Evolutionary conservation across 2,797 vertebrate genomes (phyloP).

Genomic region (Microctenopoma stevenorrisi): DNA sequence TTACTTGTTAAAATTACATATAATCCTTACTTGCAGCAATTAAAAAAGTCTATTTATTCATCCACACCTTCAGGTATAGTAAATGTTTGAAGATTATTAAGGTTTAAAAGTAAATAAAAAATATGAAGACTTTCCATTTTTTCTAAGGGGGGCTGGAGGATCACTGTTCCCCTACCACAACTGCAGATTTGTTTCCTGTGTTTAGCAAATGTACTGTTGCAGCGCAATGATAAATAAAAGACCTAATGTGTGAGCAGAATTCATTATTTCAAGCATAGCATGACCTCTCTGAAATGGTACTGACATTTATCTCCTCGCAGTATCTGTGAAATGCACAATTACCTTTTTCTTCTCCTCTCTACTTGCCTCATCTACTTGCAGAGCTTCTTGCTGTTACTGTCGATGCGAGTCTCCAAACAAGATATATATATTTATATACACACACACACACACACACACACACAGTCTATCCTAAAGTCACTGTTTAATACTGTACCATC

Average conservation of each 20-base stretch:
- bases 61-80: too few species aligned
- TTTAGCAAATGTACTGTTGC: not conserved
- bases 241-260: not conserved
- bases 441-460: too few species aligned
- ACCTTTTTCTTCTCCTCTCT: not conserved
- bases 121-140: not conserved
- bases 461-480: not conserved
- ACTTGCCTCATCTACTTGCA: not conserved
- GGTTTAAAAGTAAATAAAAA: not conserved
- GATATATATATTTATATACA: not conserved
- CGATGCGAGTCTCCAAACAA: not conserved
- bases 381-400: slow-evolving; percentile 1
- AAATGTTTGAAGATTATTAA: not conserved
- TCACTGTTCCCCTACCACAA: not conserved
- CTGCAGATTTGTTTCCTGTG: not conserved
- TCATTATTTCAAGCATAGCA: not conserved
- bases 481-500: slow-evolving; percentile 17
- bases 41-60: too few species aligned
- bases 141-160: not conserved
- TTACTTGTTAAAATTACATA: too few species aligned
- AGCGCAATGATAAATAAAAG: not conserved
- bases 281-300: slow-evolving; percentile 5
- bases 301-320: slow-evolving; percentile 23
- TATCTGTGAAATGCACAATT: slow-evolving; percentile 17
- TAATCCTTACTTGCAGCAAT: too few species aligned